Percentiles rank a stretch among this genome's conserved stretches.
Conservation (phyloP, 2,888 invertebrate genomes). For the Heliothis peltigera region DNA sequence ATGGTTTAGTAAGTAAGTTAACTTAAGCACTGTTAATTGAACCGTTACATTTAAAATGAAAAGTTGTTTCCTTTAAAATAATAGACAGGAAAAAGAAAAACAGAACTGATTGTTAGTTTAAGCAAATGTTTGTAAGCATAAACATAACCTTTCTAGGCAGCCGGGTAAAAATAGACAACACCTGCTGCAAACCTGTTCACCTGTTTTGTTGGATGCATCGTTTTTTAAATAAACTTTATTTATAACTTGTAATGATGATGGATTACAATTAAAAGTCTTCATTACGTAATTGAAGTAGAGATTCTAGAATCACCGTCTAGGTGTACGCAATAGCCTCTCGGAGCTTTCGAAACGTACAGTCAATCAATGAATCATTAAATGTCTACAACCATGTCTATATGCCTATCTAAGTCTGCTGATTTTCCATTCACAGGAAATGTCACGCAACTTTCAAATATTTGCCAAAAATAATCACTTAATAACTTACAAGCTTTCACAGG, state of each 20-base stretch:
- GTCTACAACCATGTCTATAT: background rate
- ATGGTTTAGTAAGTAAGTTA: too few species aligned
- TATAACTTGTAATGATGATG: background rate
- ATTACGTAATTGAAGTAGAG: background rate
- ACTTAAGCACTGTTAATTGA: background rate
- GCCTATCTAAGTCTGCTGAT: background rate
- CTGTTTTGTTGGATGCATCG: background rate
- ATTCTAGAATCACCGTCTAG: background rate
- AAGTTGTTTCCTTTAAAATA: background rate
- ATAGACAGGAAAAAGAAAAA: too few species aligned
- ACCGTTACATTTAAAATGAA: background rate
- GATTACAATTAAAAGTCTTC: background rate
- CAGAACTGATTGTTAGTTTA: too few species aligned
- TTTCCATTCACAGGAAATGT: background rate
- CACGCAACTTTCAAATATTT: too few species aligned
- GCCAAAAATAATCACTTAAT: too few species aligned
- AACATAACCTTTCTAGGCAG: background rate
- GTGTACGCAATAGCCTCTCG: background rate
- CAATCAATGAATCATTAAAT: slow-evolving; percentile 2
- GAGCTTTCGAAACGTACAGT: slow-evolving; percentile 2
- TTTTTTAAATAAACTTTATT: background rate
- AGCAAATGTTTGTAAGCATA: too few species aligned
- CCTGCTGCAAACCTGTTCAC: background rate
- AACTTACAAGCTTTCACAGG: too few species aligned
- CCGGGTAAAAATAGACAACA: background rate